phyloP scores from a whole-genome alignment of 1,140 invertebrate genomes.

The Diuraphis noxia region DNA sequence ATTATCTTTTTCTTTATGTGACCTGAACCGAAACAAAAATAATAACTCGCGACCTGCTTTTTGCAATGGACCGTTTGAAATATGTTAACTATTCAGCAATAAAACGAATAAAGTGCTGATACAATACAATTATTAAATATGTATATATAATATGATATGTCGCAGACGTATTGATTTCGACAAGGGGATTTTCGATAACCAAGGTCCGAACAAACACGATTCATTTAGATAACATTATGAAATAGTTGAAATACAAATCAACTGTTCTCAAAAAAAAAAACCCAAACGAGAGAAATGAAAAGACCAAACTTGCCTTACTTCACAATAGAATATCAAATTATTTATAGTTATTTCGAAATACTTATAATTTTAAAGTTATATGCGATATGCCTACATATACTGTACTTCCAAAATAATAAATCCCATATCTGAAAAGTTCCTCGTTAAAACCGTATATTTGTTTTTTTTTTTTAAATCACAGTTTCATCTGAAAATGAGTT shows the following conservation, averaged over 20 bases:
- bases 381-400: too few relatives aligned
- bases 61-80: conserved; percentile 1
- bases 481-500: not conserved
- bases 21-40: conserved; percentile 12
- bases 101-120: not conserved
- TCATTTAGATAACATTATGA: conserved; percentile 19
- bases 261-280: not conserved
- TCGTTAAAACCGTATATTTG: not conserved
- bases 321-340: not conserved
- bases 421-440: not conserved
- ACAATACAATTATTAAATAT: not conserved
- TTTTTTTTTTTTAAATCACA: not conserved
- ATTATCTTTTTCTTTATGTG: not conserved
- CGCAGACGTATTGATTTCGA: not conserved
- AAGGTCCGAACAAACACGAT: conserved; percentile 31
- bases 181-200: not conserved
- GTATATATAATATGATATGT: not conserved
- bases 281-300: not conserved
- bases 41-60: not conserved
- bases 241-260: not conserved
- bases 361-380: not conserved
- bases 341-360: not conserved
- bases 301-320: not conserved
- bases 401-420: not conserved
- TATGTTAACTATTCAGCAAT: not conserved